Evolutionary conservation across 2,888 invertebrate genomes (phyloP).

Genomic region (Agriopis leucophaearia): DNA sequence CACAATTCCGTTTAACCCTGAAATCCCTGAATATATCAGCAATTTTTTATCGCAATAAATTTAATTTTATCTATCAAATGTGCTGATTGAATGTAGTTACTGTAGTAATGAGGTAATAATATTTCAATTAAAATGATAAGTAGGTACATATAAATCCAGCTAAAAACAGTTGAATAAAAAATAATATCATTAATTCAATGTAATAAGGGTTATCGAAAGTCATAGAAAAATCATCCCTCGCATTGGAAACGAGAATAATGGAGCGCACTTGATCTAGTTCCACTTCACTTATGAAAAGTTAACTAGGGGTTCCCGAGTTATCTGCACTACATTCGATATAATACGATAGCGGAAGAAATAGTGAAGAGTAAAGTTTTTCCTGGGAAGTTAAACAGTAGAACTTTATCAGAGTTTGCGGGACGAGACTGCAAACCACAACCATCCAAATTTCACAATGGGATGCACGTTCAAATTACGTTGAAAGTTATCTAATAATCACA

Average conservation of each 20-base stretch:
- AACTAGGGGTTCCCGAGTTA: conserved; percentile 55
- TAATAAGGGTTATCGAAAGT: conserved; percentile 14
- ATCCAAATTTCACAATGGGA: conserved; percentile 55
- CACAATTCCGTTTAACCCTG: too few species aligned
- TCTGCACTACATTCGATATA: conserved; percentile 60
- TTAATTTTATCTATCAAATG: too few species aligned
- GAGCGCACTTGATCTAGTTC: conserved; percentile 51
- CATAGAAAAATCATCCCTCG: conserved; percentile 26
- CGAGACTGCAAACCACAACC: conserved; percentile 58
- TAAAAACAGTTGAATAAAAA: background rate
- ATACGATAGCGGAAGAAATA: conserved; percentile 62
- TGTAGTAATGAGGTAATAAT: too few species aligned
- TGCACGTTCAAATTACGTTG: conserved; percentile 14
- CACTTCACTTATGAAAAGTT: conserved; percentile 55
- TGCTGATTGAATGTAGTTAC: too few species aligned
- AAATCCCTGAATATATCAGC: too few species aligned
- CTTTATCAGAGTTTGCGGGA: conserved; percentile 57
- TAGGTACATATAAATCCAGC: too few species aligned
- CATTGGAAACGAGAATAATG: conserved; percentile 27
- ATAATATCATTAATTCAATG: background rate
- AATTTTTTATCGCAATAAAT: too few species aligned
- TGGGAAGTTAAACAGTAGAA: conserved; percentile 66
- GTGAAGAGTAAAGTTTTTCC: conserved; percentile 63
- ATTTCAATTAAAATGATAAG: background rate
- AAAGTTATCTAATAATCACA: too few species aligned